Evolutionary conservation across 2,888 invertebrate genomes (phyloP), one percentile per base, ranked within the genome.

Genomic region (Homarus gammarus): DNA sequence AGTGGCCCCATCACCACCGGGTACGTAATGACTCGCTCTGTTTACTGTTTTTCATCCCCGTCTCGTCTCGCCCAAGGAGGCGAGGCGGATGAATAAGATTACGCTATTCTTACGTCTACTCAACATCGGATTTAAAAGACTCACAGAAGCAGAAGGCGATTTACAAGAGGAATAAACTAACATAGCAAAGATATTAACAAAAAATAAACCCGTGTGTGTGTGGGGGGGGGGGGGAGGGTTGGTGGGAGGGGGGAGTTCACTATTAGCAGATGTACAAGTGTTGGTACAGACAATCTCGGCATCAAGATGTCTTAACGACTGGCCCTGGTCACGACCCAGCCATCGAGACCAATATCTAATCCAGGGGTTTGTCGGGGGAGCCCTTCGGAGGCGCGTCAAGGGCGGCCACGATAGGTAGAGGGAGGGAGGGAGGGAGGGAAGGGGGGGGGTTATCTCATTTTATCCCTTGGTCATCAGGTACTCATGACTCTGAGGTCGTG

Each of bases 281-380:
- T 64, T 77, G 36, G 40, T 31, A 56, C 77, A 44, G 64, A 77
- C 77, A 77, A 78, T 85, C 79, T 73, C 79, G 31, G 49, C 38
- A 87, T 75, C 87, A 81, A 82, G 73, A 81, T 73, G 87, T 87
- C 49, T 68, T 87, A 81, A 87, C 87, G 81, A 79, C 73, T 36
- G 10, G 38, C n/a, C 10, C 33, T 36, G 33, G 87, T 87, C 87
- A 87, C 81, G 87, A 87, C 73, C 33, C 15, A 49, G 81, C 40
- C 81, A 81, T 73, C 73, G 27, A 87, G 73, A 81, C 81, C 36
- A 40, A 73, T 87, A 79, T 79, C 73, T 81, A 73, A 40, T 87
- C 81, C 73, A 73, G 87, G 27, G 72, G n/a, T n/a, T 33, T 51
- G 68, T 40, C 64, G 44, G 51, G 75, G 56, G 33, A 22, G 36